Evolutionary conservation across 2,888 invertebrate genomes (phyloP), one percentile per base, ranked within the genome.

Genomic region (Kuschelorhynchus macadamiae): DNA sequence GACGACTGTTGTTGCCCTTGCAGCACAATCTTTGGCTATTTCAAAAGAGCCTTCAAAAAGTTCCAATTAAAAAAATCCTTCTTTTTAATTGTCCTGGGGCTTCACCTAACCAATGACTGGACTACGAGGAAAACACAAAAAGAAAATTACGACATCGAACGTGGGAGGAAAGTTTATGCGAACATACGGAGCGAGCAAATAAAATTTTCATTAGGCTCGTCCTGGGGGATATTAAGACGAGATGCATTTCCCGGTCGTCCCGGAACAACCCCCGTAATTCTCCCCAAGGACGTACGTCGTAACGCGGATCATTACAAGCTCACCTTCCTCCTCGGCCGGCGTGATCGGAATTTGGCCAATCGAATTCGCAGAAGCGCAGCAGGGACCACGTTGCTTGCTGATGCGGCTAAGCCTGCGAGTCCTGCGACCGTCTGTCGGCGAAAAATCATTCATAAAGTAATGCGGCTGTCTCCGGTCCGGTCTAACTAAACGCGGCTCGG

Each of bases 301-400:
- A 65, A 25, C 57, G 36, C 56, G 56, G 60, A 41, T 49, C 25
- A 46, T 36, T 49, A 60, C 49, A 36, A 60, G 30, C 14, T 17
- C 36, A 50, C 30, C 56, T 36, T 41, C 63, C 47, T 33, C 36
- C 56, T 50, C 57, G 56, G 32, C 65, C 57, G 56, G 32, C 65
- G 47, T 36, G 57, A 49, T 53, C 46, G 46, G 60, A 66, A 12
- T 44, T 36, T 50, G 46, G 52, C 66, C 66, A 66, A 66, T 66
- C 32, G 50, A 57, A 57, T 16, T 42, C 46, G 66, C 66, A 60
- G 59, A 65, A 53, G 53, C 53, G 50, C 47, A 32, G 25, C 52
- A 53, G 53, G 39, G 42, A 57, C n/a, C n/a, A n/a, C n/a, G n/a
- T n/a, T n/a, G n/a, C 25, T 11, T 47, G 47, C 47, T 56, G 63